phyloP scores from a whole-genome alignment of 2,113 vertebrate species.

The Rafetus swinhoei region DNA sequence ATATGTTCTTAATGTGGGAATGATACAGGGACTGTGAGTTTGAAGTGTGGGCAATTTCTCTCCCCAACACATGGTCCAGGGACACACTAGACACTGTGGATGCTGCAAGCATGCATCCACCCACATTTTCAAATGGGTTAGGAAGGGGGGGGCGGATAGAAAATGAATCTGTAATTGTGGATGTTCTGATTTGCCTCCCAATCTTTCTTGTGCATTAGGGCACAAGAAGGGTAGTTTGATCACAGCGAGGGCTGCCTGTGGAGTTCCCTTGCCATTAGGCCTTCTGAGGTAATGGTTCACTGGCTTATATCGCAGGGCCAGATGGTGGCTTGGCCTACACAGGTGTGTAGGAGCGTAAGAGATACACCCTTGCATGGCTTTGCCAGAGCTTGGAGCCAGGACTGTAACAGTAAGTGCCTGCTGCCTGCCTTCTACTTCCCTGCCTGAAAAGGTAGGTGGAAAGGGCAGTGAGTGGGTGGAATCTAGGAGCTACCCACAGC shows the following conservation, averaged over 20 bases:
- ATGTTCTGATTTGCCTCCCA: neutral
- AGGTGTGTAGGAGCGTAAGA: neutral
- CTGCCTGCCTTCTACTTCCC: neutral
- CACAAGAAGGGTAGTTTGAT: neutral
- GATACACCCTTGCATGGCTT: neutral
- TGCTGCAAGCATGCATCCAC: neutral
- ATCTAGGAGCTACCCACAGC: accelerated
- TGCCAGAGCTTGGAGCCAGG: neutral
- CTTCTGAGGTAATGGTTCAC: neutral
- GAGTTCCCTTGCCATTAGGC: neutral
- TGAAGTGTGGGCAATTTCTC: slow-evolving; percentile 35
- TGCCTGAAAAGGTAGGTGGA: neutral
- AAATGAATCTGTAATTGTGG: neutral
- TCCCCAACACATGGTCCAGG: neutral
- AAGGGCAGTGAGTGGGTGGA: neutral
- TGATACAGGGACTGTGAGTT: slow-evolving; percentile 24
- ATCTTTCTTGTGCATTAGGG: neutral
- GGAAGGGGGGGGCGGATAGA: neutral
- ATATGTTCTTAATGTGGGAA: slow-evolving; percentile 2
- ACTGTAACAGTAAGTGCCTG: neutral
- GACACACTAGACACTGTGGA: neutral
- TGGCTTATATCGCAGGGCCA: neutral
- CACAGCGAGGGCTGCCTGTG: neutral
- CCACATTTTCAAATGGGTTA: neutral
- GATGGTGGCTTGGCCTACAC: neutral